These are phyloP conservation scores for Notoglanidium macrostoma DNA, from an alignment of 2,797 vertebrate genomes.

Conservation along the genomic window DNA sequence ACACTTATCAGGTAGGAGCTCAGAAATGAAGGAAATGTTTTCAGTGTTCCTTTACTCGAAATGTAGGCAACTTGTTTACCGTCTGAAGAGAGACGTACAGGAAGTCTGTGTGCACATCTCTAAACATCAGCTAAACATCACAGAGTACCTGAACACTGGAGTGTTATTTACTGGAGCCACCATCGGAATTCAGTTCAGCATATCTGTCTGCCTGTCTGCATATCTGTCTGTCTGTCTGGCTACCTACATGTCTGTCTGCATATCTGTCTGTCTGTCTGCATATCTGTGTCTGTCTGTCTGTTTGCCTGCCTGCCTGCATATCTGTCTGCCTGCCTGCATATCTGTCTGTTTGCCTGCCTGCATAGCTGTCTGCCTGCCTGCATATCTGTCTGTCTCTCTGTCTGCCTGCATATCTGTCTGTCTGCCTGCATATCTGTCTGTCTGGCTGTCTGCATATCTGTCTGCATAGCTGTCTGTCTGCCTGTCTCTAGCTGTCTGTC, in stretches of 20 bases:
- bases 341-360: not conserved
- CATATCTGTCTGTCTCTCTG: slow-evolving; percentile 40
- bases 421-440: not conserved
- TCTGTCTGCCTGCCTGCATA: not conserved
- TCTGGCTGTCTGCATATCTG: not conserved
- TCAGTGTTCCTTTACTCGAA: not conserved
- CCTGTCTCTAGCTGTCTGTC: too few species aligned
- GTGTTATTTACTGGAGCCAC: not conserved
- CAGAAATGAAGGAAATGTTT: not conserved
- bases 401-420: not conserved
- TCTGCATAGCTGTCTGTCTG: not conserved
- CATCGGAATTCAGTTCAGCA: not conserved
- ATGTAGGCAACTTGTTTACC: not conserved
- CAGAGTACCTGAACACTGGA: not conserved
- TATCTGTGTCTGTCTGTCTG: not conserved
- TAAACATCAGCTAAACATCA: not conserved
- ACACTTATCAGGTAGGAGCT: slow-evolving; percentile 86
- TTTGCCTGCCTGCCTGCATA: not conserved
- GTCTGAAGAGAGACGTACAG: not conserved
- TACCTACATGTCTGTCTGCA: too few species aligned
- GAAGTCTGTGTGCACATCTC: not conserved
- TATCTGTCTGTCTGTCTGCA: too few species aligned
- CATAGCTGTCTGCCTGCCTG: not conserved
- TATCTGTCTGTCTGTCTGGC: not conserved
- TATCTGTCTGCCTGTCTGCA: not conserved